A percentile compares a stretch with the other conserved stretches of the same genome.
These are phyloP conservation scores for Conchocele bisecta DNA, from an alignment of 2,888 invertebrate species.

Conservation along the genomic window DNA sequence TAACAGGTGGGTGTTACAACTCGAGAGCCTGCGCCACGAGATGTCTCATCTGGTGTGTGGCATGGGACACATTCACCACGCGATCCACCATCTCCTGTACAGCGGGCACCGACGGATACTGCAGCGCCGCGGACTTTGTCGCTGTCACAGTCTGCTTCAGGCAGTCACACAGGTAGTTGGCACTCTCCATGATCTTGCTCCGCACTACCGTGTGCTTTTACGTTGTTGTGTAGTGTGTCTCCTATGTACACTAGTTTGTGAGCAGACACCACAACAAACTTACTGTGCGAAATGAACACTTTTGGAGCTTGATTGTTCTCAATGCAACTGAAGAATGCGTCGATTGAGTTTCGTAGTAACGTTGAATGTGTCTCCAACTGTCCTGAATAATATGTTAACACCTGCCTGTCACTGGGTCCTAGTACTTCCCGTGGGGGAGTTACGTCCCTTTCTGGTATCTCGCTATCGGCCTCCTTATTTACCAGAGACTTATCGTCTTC, in stretches of 20 bases:
- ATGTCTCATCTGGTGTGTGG: conserved; percentile 90
- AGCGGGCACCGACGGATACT: conserved; percentile 94
- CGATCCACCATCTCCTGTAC: conserved; percentile 97
- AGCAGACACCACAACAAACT: conserved; percentile 96
- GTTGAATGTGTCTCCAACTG: conserved; percentile 93
- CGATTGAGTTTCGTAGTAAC: conserved; percentile 91
- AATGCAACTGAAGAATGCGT: conserved; percentile 94
- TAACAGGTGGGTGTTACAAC: conserved; percentile 59
- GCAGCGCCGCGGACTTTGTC: conserved; percentile 94
- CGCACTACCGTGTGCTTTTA: conserved; percentile 89
- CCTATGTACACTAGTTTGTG: conserved; percentile 97
- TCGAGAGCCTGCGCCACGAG: conserved; percentile 78
- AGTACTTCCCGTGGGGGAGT: conserved; percentile 59
- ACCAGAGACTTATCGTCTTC: conserved; percentile 12
- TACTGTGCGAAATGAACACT: conserved; percentile 94
- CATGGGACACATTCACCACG: conserved; percentile 92
- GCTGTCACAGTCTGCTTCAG: conserved; percentile 89
- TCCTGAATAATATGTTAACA: conserved; percentile 93
- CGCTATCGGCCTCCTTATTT: conserved; percentile 5
- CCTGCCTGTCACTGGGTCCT: conserved; percentile 90
- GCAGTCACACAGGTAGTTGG: conserved; percentile 79
- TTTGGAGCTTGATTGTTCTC: conserved; percentile 97
- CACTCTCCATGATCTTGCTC: conserved; percentile 83
- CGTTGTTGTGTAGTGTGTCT: conserved; percentile 94
- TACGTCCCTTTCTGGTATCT: conserved; percentile 51